Conservation (phyloP, 30 jellyfish, hydroid and myxozoan genomes). For the Turritopsis dohrnii region DNA sequence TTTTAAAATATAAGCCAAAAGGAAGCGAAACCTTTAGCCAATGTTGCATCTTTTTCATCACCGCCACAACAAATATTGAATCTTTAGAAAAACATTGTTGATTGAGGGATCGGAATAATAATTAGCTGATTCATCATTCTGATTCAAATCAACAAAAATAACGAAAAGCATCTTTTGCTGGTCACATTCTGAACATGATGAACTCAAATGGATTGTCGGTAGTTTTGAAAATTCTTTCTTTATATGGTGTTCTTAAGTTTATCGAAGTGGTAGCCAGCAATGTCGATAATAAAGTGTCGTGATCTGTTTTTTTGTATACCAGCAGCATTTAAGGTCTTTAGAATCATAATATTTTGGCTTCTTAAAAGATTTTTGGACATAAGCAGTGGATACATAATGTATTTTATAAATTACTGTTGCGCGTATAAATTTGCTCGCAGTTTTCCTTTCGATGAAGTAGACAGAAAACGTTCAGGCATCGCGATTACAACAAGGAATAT, state of each 20-base stretch:
- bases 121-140: background rate
- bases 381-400: background rate
- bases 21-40: background rate
- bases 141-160: too few relatives aligned
- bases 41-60: background rate
- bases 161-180: background rate
- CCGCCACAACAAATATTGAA: background rate
- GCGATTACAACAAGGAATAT: too few relatives aligned
- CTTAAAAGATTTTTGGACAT: background rate
- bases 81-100: background rate
- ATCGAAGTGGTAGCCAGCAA: background rate
- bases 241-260: background rate
- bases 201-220: too few relatives aligned
- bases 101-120: background rate
- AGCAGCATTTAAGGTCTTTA: background rate
- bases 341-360: background rate
- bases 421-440: too few relatives aligned
- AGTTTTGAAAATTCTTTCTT: background rate
- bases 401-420: background rate
- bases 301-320: background rate
- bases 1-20: too few relatives aligned
- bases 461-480: too few relatives aligned
- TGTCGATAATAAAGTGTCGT: background rate
- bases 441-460: too few relatives aligned
- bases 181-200: too few relatives aligned